Evolutionary conservation across 2,888 invertebrate genomes (phyloP).

Genomic region (Eupithecia tripunctaria): DNA sequence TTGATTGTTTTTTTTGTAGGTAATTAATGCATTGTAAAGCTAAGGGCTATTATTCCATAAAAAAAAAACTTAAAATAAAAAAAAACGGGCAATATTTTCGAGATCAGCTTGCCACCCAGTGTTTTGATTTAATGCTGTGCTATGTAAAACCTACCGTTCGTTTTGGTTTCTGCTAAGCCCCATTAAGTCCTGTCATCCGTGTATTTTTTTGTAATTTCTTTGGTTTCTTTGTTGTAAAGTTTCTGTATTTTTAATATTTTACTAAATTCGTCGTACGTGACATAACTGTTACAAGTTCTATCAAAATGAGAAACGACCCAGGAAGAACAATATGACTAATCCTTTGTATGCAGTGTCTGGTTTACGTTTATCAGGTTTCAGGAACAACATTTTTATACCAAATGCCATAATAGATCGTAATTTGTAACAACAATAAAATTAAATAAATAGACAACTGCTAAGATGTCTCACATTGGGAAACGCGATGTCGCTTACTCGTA

Average conservation of each 20-base stretch:
- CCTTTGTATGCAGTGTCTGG: slow-evolving; percentile 60
- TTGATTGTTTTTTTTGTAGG: too few species aligned
- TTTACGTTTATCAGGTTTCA: slow-evolving; percentile 24
- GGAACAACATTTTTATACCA: neutral
- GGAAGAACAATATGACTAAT: slow-evolving; percentile 37
- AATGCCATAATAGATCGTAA: slow-evolving; percentile 2
- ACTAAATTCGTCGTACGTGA: slow-evolving; percentile 75
- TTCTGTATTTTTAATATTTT: slow-evolving; percentile 54
- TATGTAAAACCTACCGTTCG: neutral
- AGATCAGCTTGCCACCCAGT: neutral
- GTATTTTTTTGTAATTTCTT: slow-evolving; percentile 77
- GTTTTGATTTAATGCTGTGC: neutral
- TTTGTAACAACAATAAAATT: too few species aligned
- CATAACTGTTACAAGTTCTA: slow-evolving; percentile 34
- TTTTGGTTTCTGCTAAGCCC: slow-evolving; percentile 14
- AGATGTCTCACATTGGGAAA: slow-evolving; percentile 75
- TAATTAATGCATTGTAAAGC: too few species aligned
- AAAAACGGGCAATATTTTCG: neutral
- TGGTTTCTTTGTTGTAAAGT: slow-evolving; percentile 58
- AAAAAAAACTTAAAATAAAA: too few species aligned
- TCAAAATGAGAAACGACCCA: slow-evolving; percentile 36
- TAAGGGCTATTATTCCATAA: too few species aligned
- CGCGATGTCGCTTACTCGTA: slow-evolving; percentile 70
- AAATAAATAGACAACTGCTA: slow-evolving; percentile 38
- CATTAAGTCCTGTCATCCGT: slow-evolving; percentile 59